phyloP scores from a whole-genome alignment of 2,113 vertebrate species.

The Campylomormyrus tamandua region DNA sequence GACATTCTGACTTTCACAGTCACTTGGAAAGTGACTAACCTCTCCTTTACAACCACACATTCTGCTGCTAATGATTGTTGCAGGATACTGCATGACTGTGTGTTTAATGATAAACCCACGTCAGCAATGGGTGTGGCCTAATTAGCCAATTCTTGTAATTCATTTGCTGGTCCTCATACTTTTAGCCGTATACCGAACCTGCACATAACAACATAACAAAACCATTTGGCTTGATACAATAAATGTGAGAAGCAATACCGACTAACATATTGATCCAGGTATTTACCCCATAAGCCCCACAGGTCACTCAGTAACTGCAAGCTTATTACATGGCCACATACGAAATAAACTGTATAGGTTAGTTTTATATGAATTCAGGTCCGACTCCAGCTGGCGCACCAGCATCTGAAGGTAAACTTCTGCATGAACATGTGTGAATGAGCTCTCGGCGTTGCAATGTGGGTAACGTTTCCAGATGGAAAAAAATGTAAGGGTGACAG shows the following conservation, averaged over 20 bases:
- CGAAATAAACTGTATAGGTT: background rate
- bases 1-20: background rate
- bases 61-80: background rate
- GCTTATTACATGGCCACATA: background rate
- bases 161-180: background rate
- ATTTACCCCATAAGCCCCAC: background rate
- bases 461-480: background rate
- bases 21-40: background rate
- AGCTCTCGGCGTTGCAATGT: background rate
- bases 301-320: background rate
- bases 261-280: background rate
- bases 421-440: background rate
- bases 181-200: background rate
- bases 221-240: background rate
- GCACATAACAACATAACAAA: background rate
- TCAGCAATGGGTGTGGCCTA: background rate
- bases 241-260: background rate
- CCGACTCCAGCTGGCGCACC: background rate
- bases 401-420: background rate
- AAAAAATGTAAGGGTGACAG: background rate
- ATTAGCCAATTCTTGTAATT: background rate
- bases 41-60: background rate
- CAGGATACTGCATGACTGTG: background rate
- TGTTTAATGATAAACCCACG: background rate
- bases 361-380: background rate